Evolutionary conservation across 2,888 invertebrate genomes (phyloP).

Genomic region (Chorisops tibialis): DNA sequence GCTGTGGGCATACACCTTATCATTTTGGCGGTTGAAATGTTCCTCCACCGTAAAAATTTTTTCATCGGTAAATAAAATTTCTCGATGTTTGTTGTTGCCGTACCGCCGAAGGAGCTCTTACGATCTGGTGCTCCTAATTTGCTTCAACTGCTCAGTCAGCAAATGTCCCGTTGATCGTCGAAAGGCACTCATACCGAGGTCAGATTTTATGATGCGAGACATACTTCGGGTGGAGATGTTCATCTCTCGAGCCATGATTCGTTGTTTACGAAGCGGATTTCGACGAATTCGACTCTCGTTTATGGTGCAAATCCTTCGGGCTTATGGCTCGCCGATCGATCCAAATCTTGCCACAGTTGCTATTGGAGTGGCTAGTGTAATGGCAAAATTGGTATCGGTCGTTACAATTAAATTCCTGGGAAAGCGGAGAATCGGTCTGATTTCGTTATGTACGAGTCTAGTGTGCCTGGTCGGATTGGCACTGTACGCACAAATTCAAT

Average conservation of each 20-base stretch:
- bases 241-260: constrained; percentile 54
- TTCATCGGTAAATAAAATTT: no score
- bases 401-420: constrained; percentile 52
- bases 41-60: no score
- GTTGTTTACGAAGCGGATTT: constrained; percentile 57
- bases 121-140: no score
- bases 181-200: no score
- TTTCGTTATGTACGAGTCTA: constrained; percentile 51
- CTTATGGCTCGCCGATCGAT: constrained; percentile 42
- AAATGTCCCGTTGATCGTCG: no score
- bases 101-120: no score
- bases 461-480: constrained; percentile 49
- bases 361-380: constrained; percentile 53
- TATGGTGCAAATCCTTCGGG: constrained; percentile 56
- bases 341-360: constrained; percentile 56
- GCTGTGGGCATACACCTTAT: no score
- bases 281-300: constrained; percentile 56
- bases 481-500: constrained; percentile 49
- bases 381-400: constrained; percentile 51
- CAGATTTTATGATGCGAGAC: no score
- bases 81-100: no score
- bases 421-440: constrained; percentile 54
- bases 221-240: no score
- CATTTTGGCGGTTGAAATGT: no score
- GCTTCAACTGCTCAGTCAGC: constrained; percentile 53